These are phyloP conservation scores for Stigmatopora nigra DNA, from an alignment of 2,113 vertebrate species.

Conservation along the genomic window DNA sequence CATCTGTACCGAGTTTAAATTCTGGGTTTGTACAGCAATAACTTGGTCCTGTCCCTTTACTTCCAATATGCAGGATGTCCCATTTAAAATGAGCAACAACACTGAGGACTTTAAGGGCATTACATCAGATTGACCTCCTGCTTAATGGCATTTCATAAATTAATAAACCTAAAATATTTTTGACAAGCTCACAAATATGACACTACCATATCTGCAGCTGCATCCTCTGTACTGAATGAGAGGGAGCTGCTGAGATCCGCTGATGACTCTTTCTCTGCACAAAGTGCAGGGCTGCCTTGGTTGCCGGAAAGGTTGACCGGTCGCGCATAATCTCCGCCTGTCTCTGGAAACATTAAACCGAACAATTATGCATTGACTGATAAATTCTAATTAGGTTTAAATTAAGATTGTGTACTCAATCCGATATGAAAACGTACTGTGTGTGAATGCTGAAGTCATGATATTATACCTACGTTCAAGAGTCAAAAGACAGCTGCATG, in stretches of 20 bases:
- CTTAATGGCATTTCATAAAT: not conserved
- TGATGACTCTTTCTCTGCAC: conserved; percentile 67
- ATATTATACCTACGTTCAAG: too few species aligned
- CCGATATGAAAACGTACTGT: too few species aligned
- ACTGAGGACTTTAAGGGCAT: conserved; percentile 76
- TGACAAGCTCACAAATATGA: not conserved
- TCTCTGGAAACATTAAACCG: conserved; percentile 68
- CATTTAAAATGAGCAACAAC: conserved; percentile 74
- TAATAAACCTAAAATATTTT: not conserved
- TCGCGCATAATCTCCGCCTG: conserved; percentile 73
- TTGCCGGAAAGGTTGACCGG: conserved; percentile 56
- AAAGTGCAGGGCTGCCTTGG: conserved; percentile 66
- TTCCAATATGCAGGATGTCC: conserved; percentile 74
- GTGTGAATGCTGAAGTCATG: too few species aligned
- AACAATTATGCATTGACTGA: not conserved
- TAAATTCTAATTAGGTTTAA: not conserved
- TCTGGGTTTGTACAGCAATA: conserved; percentile 74
- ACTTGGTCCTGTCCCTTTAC: conserved; percentile 76
- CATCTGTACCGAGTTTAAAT: conserved; percentile 73
- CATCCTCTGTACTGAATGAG: conserved; percentile 78
- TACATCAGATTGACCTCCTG: not conserved
- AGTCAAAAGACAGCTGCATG: too few species aligned
- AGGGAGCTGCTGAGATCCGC: conserved; percentile 80
- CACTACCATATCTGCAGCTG: conserved; percentile 75
- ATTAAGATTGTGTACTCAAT: too few species aligned